Percentiles rank a stretch among this genome's conserved stretches.
Conservation (phyloP, 2,888 invertebrate species). For the Troglohyphantes excavatus region DNA sequence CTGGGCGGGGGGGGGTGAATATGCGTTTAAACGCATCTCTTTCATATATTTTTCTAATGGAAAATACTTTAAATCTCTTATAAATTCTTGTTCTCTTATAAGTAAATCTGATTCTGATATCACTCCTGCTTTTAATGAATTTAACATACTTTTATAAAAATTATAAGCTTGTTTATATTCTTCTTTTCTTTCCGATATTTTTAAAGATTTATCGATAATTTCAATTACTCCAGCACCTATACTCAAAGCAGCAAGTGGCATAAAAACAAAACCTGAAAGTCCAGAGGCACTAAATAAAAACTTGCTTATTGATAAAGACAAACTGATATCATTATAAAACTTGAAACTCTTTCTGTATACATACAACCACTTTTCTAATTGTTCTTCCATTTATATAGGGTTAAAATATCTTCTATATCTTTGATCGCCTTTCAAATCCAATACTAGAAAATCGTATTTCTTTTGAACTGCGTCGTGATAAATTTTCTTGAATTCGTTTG, state of each 20-base stretch:
- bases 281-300: slow-evolving; percentile 33
- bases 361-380: slow-evolving; percentile 39
- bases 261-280: slow-evolving; percentile 36
- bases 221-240: slow-evolving; percentile 23
- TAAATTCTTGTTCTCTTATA: background rate
- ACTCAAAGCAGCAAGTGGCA: slow-evolving; percentile 30
- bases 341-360: slow-evolving; percentile 18
- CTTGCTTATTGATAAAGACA: slow-evolving; percentile 1
- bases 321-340: slow-evolving; percentile 19
- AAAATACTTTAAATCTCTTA: background rate
- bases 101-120: slow-evolving; percentile 29
- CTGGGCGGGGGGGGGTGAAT: no score
- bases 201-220: slow-evolving; percentile 21
- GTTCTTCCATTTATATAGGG: slow-evolving; percentile 19
- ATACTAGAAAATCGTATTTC: slow-evolving; percentile 5
- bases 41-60: slow-evolving; percentile 1
- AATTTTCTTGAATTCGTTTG: slow-evolving; percentile 5
- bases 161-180: slow-evolving; percentile 38
- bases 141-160: slow-evolving; percentile 21
- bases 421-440: slow-evolving; percentile 16
- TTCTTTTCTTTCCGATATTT: slow-evolving; percentile 47
- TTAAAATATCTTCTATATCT: slow-evolving; percentile 33
- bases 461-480: background rate
- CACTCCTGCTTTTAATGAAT: slow-evolving; percentile 20
- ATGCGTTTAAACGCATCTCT: background rate